phyloP scores from a whole-genome alignment of 2,797 vertebrate genomes.

The Eulemur albifrons region DNA sequence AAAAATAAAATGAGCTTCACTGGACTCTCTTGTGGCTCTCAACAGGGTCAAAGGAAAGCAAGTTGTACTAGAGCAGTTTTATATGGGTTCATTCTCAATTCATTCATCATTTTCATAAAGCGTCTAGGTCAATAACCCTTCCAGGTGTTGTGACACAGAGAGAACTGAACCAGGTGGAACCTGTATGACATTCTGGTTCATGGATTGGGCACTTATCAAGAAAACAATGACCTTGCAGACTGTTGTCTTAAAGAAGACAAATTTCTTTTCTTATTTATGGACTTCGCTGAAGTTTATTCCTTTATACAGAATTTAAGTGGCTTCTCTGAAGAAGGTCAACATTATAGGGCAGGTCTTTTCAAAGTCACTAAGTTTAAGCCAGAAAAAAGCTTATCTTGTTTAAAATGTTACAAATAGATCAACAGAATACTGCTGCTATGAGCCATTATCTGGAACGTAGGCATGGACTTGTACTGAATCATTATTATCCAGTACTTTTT shows the following conservation, averaged over 20 bases:
- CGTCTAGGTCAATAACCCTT: neutral
- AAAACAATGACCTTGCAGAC: neutral
- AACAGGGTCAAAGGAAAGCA: neutral
- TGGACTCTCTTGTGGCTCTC: neutral
- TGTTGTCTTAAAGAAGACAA: neutral
- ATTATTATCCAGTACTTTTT: neutral
- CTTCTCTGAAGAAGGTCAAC: neutral
- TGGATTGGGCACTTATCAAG: neutral
- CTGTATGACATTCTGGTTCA: neutral
- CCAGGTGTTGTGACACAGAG: neutral
- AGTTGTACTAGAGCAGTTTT: neutral
- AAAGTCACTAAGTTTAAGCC: neutral
- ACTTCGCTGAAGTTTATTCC: slow-evolving; percentile 11
- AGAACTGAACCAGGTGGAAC: neutral
- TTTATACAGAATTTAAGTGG: neutral
- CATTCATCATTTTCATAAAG: neutral
- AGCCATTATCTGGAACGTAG: neutral
- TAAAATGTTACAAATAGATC: slow-evolving; percentile 40
- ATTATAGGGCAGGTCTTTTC: neutral
- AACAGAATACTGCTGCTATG: neutral
- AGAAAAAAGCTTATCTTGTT: slow-evolving; percentile 30
- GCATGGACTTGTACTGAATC: neutral
- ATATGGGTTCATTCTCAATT: neutral
- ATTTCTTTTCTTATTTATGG: neutral
- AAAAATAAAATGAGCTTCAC: neutral